These are phyloP conservation scores for Tetramorium simillimum DNA, from an alignment of 1,140 invertebrate species.

Conservation along the genomic window DNA sequence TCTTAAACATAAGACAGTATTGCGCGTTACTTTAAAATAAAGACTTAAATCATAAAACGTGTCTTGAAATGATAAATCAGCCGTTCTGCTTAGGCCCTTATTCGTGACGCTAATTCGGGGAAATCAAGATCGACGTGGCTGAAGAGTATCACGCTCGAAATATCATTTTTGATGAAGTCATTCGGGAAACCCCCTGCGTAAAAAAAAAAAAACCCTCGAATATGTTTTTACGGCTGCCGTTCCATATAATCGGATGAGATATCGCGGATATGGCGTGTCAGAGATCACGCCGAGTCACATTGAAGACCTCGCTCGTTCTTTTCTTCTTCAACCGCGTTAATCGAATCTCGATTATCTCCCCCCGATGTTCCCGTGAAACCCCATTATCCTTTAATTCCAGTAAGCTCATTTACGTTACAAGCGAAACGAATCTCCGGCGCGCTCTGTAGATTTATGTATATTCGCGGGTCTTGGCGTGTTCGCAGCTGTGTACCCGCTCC, in stretches of 20 bases:
- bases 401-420: neutral
- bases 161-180: neutral
- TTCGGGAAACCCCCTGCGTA: no score
- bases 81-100: neutral
- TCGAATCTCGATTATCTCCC: slow-evolving; percentile 10
- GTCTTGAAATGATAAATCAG: no score
- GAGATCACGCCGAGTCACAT: neutral
- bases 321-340: neutral
- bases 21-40: no score
- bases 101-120: neutral
- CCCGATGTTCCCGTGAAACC: neutral
- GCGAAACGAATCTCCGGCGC: neutral
- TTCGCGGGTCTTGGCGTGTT: slow-evolving; percentile 9
- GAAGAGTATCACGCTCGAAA: neutral
- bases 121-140: neutral
- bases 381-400: neutral
- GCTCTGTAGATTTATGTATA: neutral
- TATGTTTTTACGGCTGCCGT: neutral
- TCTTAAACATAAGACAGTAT: no score
- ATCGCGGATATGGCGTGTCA: neutral
- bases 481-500: neutral
- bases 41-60: no score
- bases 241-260: neutral
- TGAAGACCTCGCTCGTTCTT: neutral
- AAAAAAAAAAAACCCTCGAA: neutral